Percentiles rank a stretch among this genome's conserved stretches.
These are phyloP conservation scores for Lochmaea crataegi DNA, from an alignment of 2,888 invertebrate species.

Conservation along the genomic window DNA sequence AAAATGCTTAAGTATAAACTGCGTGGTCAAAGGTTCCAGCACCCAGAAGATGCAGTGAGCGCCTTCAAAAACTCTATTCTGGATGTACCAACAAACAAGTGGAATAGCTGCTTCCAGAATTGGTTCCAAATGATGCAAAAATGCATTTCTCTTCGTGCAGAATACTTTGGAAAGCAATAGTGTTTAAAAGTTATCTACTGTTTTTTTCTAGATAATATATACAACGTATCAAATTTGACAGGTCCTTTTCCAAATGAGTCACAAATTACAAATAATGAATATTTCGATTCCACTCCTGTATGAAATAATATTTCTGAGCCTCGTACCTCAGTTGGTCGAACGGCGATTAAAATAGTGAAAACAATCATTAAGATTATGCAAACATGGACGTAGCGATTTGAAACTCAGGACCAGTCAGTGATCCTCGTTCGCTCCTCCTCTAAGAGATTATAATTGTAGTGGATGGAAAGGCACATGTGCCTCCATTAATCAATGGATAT, in stretches of 20 bases:
- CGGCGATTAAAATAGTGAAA: slow-evolving; percentile 51
- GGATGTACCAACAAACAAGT: too few species aligned
- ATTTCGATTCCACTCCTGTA: slow-evolving; percentile 5
- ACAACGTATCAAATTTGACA: background rate
- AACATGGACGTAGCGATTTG: slow-evolving; percentile 46
- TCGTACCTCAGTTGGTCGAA: slow-evolving; percentile 27
- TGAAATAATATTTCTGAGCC: slow-evolving; percentile 12
- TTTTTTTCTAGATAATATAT: too few species aligned
- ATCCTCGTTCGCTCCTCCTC: slow-evolving; percentile 41
- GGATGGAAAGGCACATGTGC: slow-evolving; percentile 57
- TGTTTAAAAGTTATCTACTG: too few species aligned
- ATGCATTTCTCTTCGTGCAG: too few species aligned
- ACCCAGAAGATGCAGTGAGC: too few species aligned
- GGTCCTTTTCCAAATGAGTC: background rate
- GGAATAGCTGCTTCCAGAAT: too few species aligned
- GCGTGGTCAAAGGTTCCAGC: too few species aligned
- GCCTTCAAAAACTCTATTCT: too few species aligned
- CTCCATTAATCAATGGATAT: slow-evolving; percentile 57
- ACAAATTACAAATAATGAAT: background rate
- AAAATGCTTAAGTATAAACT: too few species aligned
- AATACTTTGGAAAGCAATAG: too few species aligned
- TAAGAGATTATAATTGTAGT: slow-evolving; percentile 53
- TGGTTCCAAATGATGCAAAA: too few species aligned
- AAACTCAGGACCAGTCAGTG: slow-evolving; percentile 31
- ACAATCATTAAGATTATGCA: slow-evolving; percentile 55